Evolutionary conservation across 1,140 invertebrate species (phyloP), one percentile per base, ranked within the genome.

Genomic region (Acromyrmex heyeri): DNA sequence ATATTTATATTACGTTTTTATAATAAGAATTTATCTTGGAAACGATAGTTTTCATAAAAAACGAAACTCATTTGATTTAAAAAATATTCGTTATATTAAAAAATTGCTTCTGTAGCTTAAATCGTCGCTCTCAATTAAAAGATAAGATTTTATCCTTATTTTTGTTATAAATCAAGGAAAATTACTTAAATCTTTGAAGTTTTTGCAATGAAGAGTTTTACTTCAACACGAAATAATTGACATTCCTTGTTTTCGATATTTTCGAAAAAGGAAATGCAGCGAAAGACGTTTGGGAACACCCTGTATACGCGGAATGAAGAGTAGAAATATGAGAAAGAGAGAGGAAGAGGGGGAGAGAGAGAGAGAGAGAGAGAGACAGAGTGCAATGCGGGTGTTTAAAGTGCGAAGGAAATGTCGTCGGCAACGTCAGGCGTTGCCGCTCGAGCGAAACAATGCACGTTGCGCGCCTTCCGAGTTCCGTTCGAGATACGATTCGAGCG

Each of bases 391-490:
- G 62, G 89, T 86, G 92, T 92, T 91, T 92, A 92, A 93, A 94
- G 91, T 88, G 91, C 89, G 92, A 94, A 95, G 94, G 94, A 95
- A 95, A 95, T 93, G 92, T 94, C 93, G 91, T 86, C 89, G 91
- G 85, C 91, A 92, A 94, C 93, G 94, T 94, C 93, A 94, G 93
- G 92, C 92, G 91, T 91, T 90, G 89, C 55, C 64, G 64, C 88
- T 87, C 82, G 89, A 69, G 85, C 73, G 91, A 93, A 93, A 95
- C 94, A 95, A 95, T 94, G 91, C 92, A 69, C 88, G 90, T 72
- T 82, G 87, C 90, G 92, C 85, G 90, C 91, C 91, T 94, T 95
- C 94, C 34, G 34, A 38, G 34, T 38, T 38, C 34, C 94, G 94
- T 93, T 94, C 73, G 91, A 93, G 94, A 94, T 94, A 95, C 88